These are phyloP conservation scores for Antitype chi DNA, from an alignment of 2,888 invertebrate genomes.

Conservation along the genomic window DNA sequence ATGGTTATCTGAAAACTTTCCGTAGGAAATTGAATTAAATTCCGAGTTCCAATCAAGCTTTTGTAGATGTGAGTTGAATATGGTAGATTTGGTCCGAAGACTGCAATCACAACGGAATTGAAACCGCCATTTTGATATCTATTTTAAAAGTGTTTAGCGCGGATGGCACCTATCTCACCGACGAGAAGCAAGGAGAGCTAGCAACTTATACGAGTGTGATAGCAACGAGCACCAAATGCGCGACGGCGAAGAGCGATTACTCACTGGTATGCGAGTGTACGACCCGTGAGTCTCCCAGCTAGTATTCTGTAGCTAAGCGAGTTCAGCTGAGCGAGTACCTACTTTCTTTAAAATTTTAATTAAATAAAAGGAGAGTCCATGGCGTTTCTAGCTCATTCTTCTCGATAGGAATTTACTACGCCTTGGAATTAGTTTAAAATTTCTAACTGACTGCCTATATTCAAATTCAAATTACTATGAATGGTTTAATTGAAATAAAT, in stretches of 20 bases:
- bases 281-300: background rate
- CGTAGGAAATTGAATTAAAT: conserved; percentile 44
- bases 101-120: conserved; percentile 28
- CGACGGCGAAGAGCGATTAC: background rate
- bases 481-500: no score
- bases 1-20: conserved; percentile 31
- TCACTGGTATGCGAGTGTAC: background rate
- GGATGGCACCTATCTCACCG: background rate
- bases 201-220: background rate
- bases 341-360: no score
- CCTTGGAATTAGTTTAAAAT: no score
- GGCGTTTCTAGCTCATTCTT: no score
- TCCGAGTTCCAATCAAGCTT: conserved; percentile 45
- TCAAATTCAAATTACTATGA: no score
- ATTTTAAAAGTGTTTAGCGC: background rate
- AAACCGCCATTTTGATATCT: conserved; percentile 2
- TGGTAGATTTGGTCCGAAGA: background rate
- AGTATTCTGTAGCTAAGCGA: background rate
- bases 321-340: no score
- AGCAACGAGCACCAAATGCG: background rate
- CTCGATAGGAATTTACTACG: no score
- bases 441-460: no score
- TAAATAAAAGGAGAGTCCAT: no score
- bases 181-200: background rate
- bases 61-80: conserved; percentile 7